These are phyloP conservation scores for Callimorpha dominula DNA, from an alignment of 2,888 invertebrate genomes.

Conservation along the genomic window DNA sequence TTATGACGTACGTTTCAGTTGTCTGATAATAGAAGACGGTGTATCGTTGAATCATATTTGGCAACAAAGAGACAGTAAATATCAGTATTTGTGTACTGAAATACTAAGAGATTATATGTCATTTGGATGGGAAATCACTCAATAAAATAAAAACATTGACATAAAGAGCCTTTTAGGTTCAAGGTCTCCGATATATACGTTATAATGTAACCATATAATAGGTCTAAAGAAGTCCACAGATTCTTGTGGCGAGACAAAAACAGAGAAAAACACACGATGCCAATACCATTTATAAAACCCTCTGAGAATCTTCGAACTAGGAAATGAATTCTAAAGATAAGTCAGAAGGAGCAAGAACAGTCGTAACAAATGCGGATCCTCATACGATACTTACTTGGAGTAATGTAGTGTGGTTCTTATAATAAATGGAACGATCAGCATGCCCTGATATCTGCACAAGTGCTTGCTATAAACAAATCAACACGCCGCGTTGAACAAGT, in stretches of 20 bases:
- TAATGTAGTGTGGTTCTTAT: too few species aligned
- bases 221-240: background rate
- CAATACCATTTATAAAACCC: background rate
- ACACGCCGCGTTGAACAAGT: too few species aligned
- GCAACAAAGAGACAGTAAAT: background rate
- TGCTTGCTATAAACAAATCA: too few species aligned
- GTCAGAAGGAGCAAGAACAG: too few species aligned
- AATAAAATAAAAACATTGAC: background rate
- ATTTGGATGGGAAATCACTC: background rate
- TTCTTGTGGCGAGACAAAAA: background rate
- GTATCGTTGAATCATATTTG: background rate
- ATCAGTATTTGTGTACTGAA: background rate
- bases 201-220: background rate
- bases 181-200: background rate
- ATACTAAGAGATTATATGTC: background rate
- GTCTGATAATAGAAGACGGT: constrained; percentile 8
- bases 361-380: too few species aligned
- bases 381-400: too few species aligned
- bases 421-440: too few species aligned
- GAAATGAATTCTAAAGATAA: background rate
- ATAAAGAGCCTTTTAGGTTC: background rate
- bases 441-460: too few species aligned
- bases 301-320: background rate
- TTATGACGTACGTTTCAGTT: constrained; percentile 30
- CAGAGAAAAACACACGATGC: background rate